Base-by-base conservation (phyloP, 2,113 vertebrate species). In the Pseudopipra pipra region DNA sequence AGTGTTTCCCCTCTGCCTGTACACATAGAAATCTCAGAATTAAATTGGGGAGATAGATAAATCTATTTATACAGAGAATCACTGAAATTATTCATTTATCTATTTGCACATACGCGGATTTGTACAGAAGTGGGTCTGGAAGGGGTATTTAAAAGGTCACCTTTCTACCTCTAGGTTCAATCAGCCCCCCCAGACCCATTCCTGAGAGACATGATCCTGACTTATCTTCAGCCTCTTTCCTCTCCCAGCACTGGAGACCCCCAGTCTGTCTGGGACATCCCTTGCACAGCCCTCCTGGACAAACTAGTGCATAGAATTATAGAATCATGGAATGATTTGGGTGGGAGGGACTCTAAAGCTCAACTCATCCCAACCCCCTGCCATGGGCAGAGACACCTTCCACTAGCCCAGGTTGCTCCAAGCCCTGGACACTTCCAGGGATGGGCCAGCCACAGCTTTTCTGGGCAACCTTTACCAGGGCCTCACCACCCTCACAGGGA, bases 391-490 rank as follows among this genome's bases (percentile, higher is more conserved):
- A 23, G 11, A n/a, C 47, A 62, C 2, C 9, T 83, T 0, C 30
- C 47, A 12, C 20, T 6, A 0, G 8, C 33, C 46, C 87, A 68
- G 19, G 12, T 0, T 17, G n/a, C 24, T 41, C 39, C 39, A 30
- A 82, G 5, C 16, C 11, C 62, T 10, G 55, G 35, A 0, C 63
- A 20, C 9, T 55, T 0, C 47, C 87, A 90, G 17, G 25, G 55
- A 76, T 55, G 62, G 30, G 11, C 6, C 47, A 76, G 30, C 30
- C 71, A 23, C 41, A 62, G 21, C 30, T 62, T 0, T 41, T 68
- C 71, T 47, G 41, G 33, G 8, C 4, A 75, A 1, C 31, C 28
- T 54, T 16, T 75, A 20, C 52, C 44, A 52, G 22, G 59, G 18
- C 23, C 44, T 59, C 1, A 0, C 5, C 23, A 15, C 19, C n/a